Evolutionary conservation across 2,888 invertebrate genomes (phyloP), one percentile per base, ranked within the genome.

Genomic region (Chironomus tentans): DNA sequence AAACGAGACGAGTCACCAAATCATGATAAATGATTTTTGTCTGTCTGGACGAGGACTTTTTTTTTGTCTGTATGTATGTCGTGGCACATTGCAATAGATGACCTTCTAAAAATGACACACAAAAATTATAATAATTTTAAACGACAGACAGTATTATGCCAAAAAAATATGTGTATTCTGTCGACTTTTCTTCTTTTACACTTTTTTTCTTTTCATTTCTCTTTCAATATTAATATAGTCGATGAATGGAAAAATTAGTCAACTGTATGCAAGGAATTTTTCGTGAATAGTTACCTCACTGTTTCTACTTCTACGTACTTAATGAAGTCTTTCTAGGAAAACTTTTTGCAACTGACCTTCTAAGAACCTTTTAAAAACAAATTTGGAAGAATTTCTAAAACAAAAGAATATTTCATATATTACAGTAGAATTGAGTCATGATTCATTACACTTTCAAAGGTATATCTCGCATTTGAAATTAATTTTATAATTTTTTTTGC

Each of bases 21-120:
- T 74, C 74, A 68, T 74, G 74, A 74, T 74, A 74, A 74, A 74
- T 74, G 74, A 68, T 74, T 74, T 38, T 72, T 47, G 62, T 74
- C 74, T 74, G 74, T 74, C 74, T 74, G 74, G 74, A 68, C 28
- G 38, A 10, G 28, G 65, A 65, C 21, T 47, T 68, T 28, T 15
- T 38, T 28, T n/a, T n/a, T n/a, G n/a, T n/a, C n/a, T 38, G 38
- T 38, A 3, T 38, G 68, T 68, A 68, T 68, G 62, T 65, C 65
- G 65, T 69, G 61, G 74, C 47, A 22, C 62, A 62, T 38, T 74
- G 74, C 74, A 74, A 74, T 74, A 74, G 74, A 74, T 74, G 74
- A 74, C 74, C 74, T 74, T 74, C 74, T 74, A 74, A 74, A 74
- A 74, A 74, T 74, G 74, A 74, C 74, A 74, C 68, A 74, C 74